Evolutionary conservation across 2,888 invertebrate genomes (phyloP).

Genomic region (Epiblema foenella): DNA sequence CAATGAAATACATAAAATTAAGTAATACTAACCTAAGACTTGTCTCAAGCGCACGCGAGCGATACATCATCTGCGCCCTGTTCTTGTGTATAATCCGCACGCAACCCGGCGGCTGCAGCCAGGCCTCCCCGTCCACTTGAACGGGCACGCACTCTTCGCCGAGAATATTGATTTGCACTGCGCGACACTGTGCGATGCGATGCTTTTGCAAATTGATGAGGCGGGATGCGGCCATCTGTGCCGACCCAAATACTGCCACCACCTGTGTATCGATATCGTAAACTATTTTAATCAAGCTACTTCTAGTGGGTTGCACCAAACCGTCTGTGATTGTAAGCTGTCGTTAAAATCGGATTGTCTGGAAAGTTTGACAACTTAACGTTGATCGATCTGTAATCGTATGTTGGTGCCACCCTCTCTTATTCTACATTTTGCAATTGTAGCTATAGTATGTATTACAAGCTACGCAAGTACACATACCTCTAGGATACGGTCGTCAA

Average conservation of each 20-base stretch:
- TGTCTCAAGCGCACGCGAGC: conserved; percentile 95
- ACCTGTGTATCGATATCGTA: conserved; percentile 57
- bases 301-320: too few species aligned
- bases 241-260: conserved; percentile 98
- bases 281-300: not conserved
- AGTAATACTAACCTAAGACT: conserved; percentile 87
- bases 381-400: too few species aligned
- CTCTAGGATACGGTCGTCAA: conserved; percentile 98
- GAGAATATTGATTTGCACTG: conserved; percentile 97
- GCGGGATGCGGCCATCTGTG: conserved; percentile 98
- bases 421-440: not conserved
- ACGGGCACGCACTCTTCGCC: conserved; percentile 97
- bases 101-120: conserved; percentile 98
- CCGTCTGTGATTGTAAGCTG: too few species aligned
- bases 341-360: too few species aligned
- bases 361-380: too few species aligned
- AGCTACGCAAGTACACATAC: conserved; percentile 73
- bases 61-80: conserved; percentile 97
- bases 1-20: not conserved
- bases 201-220: conserved; percentile 98
- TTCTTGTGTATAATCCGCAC: conserved; percentile 98
- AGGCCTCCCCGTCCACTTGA: conserved; percentile 98
- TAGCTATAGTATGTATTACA: not conserved
- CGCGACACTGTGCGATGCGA: conserved; percentile 98
- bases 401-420: too few species aligned